Conservation (phyloP, 2,797 vertebrate genomes). For the Melanotaenia parkinsoni region DNA sequence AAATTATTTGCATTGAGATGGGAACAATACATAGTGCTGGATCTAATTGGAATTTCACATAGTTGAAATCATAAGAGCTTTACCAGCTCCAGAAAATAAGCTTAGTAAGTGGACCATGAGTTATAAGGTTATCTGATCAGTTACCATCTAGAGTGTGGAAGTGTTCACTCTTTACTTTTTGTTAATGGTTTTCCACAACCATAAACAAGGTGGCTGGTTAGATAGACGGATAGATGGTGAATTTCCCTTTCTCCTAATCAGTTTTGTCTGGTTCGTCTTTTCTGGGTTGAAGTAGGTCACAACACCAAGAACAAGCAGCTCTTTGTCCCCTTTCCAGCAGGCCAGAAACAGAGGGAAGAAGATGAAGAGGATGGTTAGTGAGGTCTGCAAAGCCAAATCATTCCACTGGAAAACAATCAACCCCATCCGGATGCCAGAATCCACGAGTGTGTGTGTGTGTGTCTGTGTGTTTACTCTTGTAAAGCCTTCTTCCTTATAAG, state of each 20-base stretch:
- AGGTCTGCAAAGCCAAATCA: slow-evolving; percentile 53
- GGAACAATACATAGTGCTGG: not conserved
- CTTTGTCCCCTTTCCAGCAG: slow-evolving; percentile 72
- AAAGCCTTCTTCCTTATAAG: slow-evolving; percentile 45
- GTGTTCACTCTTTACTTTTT: not conserved
- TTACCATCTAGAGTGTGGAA: not conserved
- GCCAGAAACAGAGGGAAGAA: slow-evolving; percentile 57
- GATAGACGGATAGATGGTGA: slow-evolving; percentile 5
- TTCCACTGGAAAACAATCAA: slow-evolving; percentile 59
- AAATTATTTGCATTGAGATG: not conserved
- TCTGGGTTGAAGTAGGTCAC: slow-evolving; percentile 68
- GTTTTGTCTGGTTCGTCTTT: slow-evolving; percentile 54
- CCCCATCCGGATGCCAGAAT: slow-evolving; percentile 24
- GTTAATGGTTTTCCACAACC: not conserved
- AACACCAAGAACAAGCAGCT: slow-evolving; percentile 69
- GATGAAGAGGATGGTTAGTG: slow-evolving; percentile 44
- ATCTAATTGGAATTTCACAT: not conserved
- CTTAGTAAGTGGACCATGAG: not conserved
- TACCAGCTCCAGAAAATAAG: not conserved
- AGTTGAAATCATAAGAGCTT: not conserved
- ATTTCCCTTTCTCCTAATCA: slow-evolving; percentile 44
- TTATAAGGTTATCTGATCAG: slow-evolving; percentile 1
- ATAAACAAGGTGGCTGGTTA: not conserved
- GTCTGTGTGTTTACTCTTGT: slow-evolving; percentile 24
- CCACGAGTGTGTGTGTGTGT: slow-evolving; percentile 7